Evolutionary conservation across 1,140 invertebrate species (phyloP), one percentile per base, ranked within the genome.

Genomic region (Polyergus mexicanus): DNA sequence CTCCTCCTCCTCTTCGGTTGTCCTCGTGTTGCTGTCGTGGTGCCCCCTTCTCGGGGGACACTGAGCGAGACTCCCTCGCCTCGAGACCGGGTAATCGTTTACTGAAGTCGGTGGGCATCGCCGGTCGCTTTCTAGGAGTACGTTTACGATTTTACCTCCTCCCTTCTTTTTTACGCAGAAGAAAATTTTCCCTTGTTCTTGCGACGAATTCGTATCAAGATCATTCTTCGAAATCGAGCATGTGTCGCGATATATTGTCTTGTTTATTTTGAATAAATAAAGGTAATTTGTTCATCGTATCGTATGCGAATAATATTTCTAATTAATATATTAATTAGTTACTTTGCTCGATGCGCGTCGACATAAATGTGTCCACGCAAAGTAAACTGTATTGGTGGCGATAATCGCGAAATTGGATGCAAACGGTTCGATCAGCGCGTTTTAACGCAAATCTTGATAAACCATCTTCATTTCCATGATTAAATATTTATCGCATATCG

Each of bases 61-160:
- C 58, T 19, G 89, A 86, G 60, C 86, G 86, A 41, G 38, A 63
- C n/a, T 88, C 84, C 56, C 44, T 87, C 66, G 90, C 89, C 47
- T 92, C 92, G 83, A 89, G 76, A 71, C 90, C 89, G 56, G 72
- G 88, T 86, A 90, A 83, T 91, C 91, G 88, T 76, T 89, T 93
- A 78, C 92, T 91, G 87, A 94, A 93, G 88, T 94, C 92, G 63
- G 93, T 94, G 76, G 94, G 92, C 92, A 93, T 93, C 51, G 94
- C 90, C 58, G 90, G 87, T 85, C 93, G 92, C 77, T 94, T 95
- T 93, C 94, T 95, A 90, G 69, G 85, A 87, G 87, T 89, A 89
- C 87, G 88, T 89, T 89, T 84, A 89, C 84, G 63, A 19, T 51
- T 47, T 56, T 54, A 65, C 51, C 56, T 51, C 6, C 76, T 51